phyloP scores from a whole-genome alignment of 1,140 invertebrate genomes.

The Drosophila orosa region DNA sequence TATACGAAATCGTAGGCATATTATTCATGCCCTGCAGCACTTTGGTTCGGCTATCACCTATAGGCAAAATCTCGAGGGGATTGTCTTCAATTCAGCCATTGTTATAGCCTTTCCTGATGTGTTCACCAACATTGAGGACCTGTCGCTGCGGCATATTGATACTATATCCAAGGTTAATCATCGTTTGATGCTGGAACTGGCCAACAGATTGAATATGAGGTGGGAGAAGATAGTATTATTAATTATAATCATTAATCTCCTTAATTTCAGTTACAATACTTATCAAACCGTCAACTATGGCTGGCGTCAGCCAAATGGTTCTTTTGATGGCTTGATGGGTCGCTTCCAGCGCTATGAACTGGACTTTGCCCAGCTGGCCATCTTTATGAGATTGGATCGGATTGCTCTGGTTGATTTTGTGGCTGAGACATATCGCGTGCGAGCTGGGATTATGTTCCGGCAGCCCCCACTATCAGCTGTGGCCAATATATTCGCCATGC shows the following conservation, averaged over 20 bases:
- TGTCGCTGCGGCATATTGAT: slow-evolving; percentile 85
- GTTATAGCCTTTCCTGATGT: slow-evolving; percentile 83
- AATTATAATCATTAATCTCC: too few relatives aligned
- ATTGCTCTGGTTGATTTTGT: slow-evolving; percentile 85
- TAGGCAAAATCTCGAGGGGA: slow-evolving; percentile 74
- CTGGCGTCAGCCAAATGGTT: slow-evolving; percentile 85
- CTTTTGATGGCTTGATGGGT: slow-evolving; percentile 86
- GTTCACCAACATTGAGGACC: slow-evolving; percentile 81
- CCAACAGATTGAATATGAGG: slow-evolving; percentile 85
- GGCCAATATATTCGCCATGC: slow-evolving; percentile 88
- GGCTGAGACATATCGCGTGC: slow-evolving; percentile 85
- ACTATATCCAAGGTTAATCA: slow-evolving; percentile 85
- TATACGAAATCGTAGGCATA: slow-evolving; percentile 36
- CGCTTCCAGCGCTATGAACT: slow-evolving; percentile 85
- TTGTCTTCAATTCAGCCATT: slow-evolving; percentile 70
- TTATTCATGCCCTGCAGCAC: slow-evolving; percentile 50
- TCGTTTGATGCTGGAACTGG: slow-evolving; percentile 84
- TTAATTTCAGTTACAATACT: slow-evolving; percentile 83
- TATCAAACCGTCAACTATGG: slow-evolving; percentile 85
- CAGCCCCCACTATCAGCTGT: slow-evolving; percentile 88
- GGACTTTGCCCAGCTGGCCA: slow-evolving; percentile 85
- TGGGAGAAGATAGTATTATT: slow-evolving; percentile 26
- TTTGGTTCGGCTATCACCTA: slow-evolving; percentile 75
- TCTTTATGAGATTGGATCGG: slow-evolving; percentile 86
- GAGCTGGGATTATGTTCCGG: slow-evolving; percentile 86